Percentiles rank a stretch among this genome's conserved stretches.
Evolutionary conservation across 2,113 vertebrate genomes (phyloP).

Genomic region (Petrocephalus zakoni): DNA sequence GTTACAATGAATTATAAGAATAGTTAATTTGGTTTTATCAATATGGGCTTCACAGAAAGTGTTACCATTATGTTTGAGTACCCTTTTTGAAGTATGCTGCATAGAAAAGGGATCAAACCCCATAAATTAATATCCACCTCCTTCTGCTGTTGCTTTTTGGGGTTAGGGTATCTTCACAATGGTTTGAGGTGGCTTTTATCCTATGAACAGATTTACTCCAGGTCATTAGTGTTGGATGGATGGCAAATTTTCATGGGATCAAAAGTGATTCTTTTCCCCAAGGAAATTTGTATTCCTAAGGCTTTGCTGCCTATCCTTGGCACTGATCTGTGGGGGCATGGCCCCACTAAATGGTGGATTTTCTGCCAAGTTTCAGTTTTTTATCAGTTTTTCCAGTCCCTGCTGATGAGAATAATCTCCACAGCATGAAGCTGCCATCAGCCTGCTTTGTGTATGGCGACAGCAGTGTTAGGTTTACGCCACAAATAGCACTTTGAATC

Average conservation of each 20-base stretch:
- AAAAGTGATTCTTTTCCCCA: not conserved
- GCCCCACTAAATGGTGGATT: not conserved
- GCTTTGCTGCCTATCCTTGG: not conserved
- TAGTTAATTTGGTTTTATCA: too few species aligned
- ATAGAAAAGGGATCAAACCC: not conserved
- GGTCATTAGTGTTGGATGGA: not conserved
- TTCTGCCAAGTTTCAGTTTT: not conserved
- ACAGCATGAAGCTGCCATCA: not conserved
- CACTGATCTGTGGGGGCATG: not conserved
- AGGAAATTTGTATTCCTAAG: not conserved
- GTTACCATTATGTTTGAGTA: too few species aligned
- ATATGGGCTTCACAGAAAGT: too few species aligned
- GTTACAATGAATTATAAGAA: too few species aligned
- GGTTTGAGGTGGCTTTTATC: not conserved
- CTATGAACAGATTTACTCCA: not conserved
- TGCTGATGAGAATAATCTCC: conserved; percentile 3
- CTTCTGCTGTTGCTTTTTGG: not conserved
- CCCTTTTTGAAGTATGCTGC: not conserved
- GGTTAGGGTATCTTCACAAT: not conserved
- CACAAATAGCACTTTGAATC: not conserved
- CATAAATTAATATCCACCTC: not conserved
- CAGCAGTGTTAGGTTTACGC: not conserved
- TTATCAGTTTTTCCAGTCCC: not conserved
- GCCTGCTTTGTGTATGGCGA: not conserved
- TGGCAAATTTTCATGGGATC: not conserved